A percentile compares a stretch with the other conserved stretches of the same genome.
Conservation (phyloP, 2,113 vertebrate genomes). For the Nettapus auritus region DNA sequence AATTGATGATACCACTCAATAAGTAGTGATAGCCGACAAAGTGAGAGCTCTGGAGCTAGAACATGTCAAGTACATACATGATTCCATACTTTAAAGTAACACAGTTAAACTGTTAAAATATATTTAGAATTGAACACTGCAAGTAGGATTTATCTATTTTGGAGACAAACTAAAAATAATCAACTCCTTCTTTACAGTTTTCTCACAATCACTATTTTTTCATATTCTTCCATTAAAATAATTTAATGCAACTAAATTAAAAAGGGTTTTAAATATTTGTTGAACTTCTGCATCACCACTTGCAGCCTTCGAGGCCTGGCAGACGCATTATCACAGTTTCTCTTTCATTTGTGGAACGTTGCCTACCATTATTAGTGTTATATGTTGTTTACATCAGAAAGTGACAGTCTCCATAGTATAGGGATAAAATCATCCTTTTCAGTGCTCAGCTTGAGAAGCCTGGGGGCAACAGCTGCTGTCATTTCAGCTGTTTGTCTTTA, state of each 20-base stretch:
- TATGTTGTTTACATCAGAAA: slow-evolving; percentile 24
- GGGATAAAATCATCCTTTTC: slow-evolving; percentile 31
- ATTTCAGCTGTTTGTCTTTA: slow-evolving; percentile 45
- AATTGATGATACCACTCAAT: background rate
- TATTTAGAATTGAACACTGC: background rate
- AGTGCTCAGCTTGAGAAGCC: slow-evolving; percentile 21
- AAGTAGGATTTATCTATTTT: background rate
- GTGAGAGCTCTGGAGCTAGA: background rate
- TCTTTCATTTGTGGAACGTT: background rate
- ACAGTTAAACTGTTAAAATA: background rate
- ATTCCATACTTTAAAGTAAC: background rate
- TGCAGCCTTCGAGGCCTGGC: slow-evolving; percentile 7
- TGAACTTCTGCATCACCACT: background rate
- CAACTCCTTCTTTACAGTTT: background rate
- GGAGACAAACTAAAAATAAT: background rate
- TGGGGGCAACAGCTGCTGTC: slow-evolving; percentile 48
- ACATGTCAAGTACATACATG: background rate
- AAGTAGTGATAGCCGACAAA: background rate
- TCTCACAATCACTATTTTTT: background rate
- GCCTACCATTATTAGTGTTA: slow-evolving; percentile 22
- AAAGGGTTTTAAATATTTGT: background rate
- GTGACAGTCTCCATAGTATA: background rate
- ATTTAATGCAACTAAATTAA: background rate
- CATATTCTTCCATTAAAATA: background rate
- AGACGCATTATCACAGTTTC: background rate